These are phyloP conservation scores for Brachynemurus nebulosus DNA, from an alignment of 2,888 invertebrate genomes.

Conservation along the genomic window DNA sequence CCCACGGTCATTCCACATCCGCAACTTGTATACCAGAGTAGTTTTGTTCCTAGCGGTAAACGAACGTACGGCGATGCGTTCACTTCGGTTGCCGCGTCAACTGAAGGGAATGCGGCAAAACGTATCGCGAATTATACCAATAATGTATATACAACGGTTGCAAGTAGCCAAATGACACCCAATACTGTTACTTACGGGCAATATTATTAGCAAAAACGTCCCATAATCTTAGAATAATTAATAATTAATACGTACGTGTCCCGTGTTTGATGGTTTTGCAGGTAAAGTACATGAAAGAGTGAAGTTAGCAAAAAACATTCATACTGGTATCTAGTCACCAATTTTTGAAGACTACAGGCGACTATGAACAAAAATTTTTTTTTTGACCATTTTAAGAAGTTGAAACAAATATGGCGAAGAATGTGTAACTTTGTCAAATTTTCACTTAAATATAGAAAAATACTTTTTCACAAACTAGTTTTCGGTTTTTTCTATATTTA, in stretches of 20 bases:
- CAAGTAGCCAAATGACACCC: conserved; percentile 10
- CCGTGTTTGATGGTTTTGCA: neutral
- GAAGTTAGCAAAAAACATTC: too few species aligned
- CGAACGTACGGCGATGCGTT: conserved; percentile 32
- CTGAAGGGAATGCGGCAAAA: conserved; percentile 13
- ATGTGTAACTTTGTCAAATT: too few species aligned
- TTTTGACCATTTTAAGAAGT: too few species aligned
- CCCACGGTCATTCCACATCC: conserved; percentile 20
- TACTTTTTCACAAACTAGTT: too few species aligned
- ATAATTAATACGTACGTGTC: neutral
- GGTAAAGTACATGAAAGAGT: neutral
- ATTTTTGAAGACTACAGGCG: too few species aligned
- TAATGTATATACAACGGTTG: conserved; percentile 13
- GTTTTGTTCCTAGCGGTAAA: conserved; percentile 14
- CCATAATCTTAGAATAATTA: neutral
- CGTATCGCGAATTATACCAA: neutral
- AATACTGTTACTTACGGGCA: conserved; percentile 27
- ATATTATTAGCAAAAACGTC: conserved; percentile 22
- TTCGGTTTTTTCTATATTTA: too few species aligned
- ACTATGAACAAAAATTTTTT: too few species aligned
- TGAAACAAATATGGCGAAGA: too few species aligned
- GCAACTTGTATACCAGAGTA: conserved; percentile 12
- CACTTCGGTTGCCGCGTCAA: conserved; percentile 26
- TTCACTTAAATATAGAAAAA: too few species aligned
- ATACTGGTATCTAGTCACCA: too few species aligned